These are phyloP conservation scores for Phania funesta DNA, from an alignment of 2,888 invertebrate genomes.

Conservation along the genomic window DNA sequence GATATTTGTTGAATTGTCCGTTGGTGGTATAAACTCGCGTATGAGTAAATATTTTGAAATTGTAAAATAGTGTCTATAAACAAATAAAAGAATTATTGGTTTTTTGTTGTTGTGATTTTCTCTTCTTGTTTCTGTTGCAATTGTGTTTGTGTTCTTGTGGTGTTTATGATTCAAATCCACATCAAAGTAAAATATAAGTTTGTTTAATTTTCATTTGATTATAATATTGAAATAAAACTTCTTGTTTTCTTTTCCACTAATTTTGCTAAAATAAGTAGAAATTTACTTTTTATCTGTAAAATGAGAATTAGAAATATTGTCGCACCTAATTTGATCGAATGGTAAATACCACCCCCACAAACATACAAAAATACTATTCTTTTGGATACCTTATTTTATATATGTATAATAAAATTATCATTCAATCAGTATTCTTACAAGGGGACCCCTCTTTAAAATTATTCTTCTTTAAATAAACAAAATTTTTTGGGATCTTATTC, in stretches of 20 bases:
- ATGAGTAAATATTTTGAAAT: slow-evolving; percentile 72
- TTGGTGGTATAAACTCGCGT: slow-evolving; percentile 67
- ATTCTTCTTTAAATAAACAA: no score
- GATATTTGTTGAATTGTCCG: slow-evolving; percentile 58
- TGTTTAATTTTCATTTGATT: slow-evolving; percentile 57
- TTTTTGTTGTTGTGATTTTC: slow-evolving; percentile 46
- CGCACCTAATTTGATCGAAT: no score
- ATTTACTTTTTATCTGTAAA: background rate
- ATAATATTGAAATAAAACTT: slow-evolving; percentile 21
- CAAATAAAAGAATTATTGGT: slow-evolving; percentile 72
- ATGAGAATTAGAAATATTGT: no score
- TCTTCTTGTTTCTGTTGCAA: slow-evolving; percentile 31
- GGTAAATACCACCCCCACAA: no score
- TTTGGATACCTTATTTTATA: no score
- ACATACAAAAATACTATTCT: no score
- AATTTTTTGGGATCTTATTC: no score
- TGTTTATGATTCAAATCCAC: slow-evolving; percentile 62
- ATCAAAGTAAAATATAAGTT: slow-evolving; percentile 61
- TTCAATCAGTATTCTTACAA: no score
- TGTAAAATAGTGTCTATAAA: slow-evolving; percentile 71
- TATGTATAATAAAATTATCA: no score
- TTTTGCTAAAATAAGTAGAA: background rate
- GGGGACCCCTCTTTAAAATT: no score
- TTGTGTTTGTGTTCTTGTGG: slow-evolving; percentile 49
- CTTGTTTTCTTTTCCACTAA: slow-evolving; percentile 18